Base-by-base conservation (phyloP, 2,113 vertebrate genomes). In the Rissa tridactyla region DNA sequence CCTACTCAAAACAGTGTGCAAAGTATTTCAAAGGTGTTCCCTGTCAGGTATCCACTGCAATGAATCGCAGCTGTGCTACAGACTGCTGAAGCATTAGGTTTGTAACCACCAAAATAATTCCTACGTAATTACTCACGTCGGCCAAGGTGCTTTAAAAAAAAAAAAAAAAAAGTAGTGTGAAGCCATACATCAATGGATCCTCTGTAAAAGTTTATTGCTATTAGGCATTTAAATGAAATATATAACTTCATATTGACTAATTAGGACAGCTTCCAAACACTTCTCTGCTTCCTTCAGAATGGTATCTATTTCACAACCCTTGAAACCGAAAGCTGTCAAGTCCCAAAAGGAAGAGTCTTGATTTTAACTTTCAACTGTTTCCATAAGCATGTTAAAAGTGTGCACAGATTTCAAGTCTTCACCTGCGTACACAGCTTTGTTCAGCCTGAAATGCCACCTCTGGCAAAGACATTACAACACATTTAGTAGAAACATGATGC, bases 181-280 rank as follows among this genome's bases (percentile, higher is more conserved):
- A 21, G 47, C 38, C 42, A 76, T 34, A 68, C 9, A 42, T 75
- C 57, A 68, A 44, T 15, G 52, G 46, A 86, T 66, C n/a, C 17
- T 60, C 34, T 46, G 38, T 51, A 54, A 27, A 85, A 73, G 57
- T 91, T 85, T 62, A 87, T 82, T 65, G 57, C 40, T 73, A 49
- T 86, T 26, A 80, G 44, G 27, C 27, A 80, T 46, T 84, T 84
- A 66, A 84, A 83, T 5, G 4, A 88, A 85, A 95, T 65, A 49
- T 55, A 19, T 82, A 89, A 78, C 47, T 91, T 92, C 36, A n/a
- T 65, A 71, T 21, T 54, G 77, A 38, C 46, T 77, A 82, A 89
- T 78, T 82, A 77, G 68, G 90, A 80, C 62, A 66, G 78, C 32
- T 96, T 88, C 85, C 85, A 94, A 96, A 82, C 10, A 72, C 32